These are phyloP conservation scores for Halichondria panicea DNA, from an alignment of 37 sponge, comb jelly and placozoan genomes.

Conservation along the genomic window DNA sequence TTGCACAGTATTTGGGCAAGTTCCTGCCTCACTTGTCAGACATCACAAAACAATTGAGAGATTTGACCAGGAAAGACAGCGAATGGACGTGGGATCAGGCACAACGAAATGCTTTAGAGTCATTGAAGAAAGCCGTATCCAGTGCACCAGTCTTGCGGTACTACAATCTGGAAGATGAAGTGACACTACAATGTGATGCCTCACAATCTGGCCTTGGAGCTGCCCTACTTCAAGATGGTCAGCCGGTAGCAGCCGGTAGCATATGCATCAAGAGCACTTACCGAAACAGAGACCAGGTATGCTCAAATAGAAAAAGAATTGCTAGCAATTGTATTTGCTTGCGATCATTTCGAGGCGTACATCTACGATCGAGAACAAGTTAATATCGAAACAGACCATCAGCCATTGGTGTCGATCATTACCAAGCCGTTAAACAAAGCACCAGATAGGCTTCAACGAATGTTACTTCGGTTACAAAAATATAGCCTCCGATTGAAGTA, in stretches of 20 bases:
- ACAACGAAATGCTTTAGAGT: neutral
- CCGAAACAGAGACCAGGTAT: conserved; percentile 27
- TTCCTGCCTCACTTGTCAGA: conserved; percentile 56
- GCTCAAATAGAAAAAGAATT: conserved; percentile 64
- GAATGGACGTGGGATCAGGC: conserved; percentile 2
- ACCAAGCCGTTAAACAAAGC: conserved; percentile 45
- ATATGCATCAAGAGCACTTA: conserved; percentile 41
- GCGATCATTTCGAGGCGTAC: conserved; percentile 53
- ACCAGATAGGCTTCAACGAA: conserved; percentile 49
- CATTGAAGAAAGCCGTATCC: conserved; percentile 12
- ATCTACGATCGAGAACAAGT: conserved; percentile 33
- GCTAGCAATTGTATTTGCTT: conserved; percentile 54
- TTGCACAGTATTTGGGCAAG: conserved; percentile 43
- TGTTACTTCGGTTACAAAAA: conserved; percentile 44
- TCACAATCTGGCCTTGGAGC: conserved; percentile 35
- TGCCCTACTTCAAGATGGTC: conserved; percentile 13
- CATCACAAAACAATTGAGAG: conserved; percentile 26
- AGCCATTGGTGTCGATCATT: conserved; percentile 43
- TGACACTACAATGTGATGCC: conserved; percentile 34
- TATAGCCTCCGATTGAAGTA: conserved; percentile 32
- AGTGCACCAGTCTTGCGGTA: neutral
- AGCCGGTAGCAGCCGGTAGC: conserved; percentile 41
- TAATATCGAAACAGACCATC: conserved; percentile 41
- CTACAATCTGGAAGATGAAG: conserved; percentile 25
- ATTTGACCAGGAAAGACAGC: neutral